Evolutionary conservation across 2,888 invertebrate genomes (phyloP).

Genomic region (Meghimatium bilineatum): DNA sequence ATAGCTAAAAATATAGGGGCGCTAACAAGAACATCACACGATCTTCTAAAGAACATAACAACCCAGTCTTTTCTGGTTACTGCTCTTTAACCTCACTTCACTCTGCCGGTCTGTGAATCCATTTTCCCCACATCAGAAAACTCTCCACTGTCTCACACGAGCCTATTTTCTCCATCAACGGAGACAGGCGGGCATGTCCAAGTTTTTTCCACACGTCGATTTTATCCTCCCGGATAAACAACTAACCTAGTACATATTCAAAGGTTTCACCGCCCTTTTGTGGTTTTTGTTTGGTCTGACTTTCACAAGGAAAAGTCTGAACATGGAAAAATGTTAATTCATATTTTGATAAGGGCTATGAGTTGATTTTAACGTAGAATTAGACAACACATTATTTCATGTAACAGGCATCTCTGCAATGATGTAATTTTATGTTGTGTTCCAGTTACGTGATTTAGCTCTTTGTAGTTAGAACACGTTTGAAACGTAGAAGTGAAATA

Average conservation of each 20-base stretch:
- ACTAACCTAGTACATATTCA: not conserved
- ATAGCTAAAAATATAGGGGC: no score
- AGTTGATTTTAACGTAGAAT: no score
- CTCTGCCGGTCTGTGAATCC: not conserved
- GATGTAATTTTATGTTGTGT: no score
- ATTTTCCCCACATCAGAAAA: not conserved
- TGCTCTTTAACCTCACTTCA: not conserved
- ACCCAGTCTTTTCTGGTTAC: not conserved
- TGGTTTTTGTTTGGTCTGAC: not conserved
- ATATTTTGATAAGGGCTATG: no score
- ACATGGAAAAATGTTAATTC: no score
- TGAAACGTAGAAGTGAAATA: no score
- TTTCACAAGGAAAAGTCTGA: no score
- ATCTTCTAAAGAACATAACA: not conserved
- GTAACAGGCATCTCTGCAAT: no score
- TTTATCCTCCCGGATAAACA: not conserved
- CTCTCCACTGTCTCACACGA: not conserved
- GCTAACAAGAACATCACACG: no score
- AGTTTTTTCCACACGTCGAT: not conserved
- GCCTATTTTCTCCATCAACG: not conserved
- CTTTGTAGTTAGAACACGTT: no score
- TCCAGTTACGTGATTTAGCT: no score
- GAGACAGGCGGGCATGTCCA: not conserved
- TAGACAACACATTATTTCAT: no score
- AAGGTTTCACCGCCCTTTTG: not conserved